Evolutionary conservation across 2,797 vertebrate genomes (phyloP).

Genomic region (Enteromius fasciolatus): DNA sequence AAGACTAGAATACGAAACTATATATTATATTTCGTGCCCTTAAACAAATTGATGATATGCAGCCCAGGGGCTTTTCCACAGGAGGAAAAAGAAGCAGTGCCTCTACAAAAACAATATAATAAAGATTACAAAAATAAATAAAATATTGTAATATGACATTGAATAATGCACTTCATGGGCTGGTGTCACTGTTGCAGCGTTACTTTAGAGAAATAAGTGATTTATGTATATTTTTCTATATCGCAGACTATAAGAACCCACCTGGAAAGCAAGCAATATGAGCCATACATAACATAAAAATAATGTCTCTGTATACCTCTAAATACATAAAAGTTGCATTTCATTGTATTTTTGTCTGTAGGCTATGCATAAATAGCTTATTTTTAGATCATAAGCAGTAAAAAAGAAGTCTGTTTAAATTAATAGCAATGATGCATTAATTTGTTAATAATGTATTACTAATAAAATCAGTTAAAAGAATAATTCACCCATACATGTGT

Average conservation of each 20-base stretch:
- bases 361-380: background rate
- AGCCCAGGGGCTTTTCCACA: background rate
- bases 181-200: background rate
- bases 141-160: slow-evolving; percentile 1
- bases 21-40: background rate
- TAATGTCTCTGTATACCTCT: background rate
- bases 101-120: background rate
- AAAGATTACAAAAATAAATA: background rate
- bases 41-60: background rate
- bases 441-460: background rate
- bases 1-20: background rate
- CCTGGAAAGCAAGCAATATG: background rate
- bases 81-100: background rate
- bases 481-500: background rate
- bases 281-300: background rate
- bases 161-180: background rate
- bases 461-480: background rate
- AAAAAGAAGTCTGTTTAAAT: background rate
- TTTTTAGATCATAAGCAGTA: background rate
- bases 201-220: background rate
- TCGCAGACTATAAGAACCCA: background rate
- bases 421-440: background rate
- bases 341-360: background rate
- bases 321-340: background rate
- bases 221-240: background rate